Conservation (phyloP, 2,113 vertebrate genomes). For the Rhagologus leucostigma region DNA sequence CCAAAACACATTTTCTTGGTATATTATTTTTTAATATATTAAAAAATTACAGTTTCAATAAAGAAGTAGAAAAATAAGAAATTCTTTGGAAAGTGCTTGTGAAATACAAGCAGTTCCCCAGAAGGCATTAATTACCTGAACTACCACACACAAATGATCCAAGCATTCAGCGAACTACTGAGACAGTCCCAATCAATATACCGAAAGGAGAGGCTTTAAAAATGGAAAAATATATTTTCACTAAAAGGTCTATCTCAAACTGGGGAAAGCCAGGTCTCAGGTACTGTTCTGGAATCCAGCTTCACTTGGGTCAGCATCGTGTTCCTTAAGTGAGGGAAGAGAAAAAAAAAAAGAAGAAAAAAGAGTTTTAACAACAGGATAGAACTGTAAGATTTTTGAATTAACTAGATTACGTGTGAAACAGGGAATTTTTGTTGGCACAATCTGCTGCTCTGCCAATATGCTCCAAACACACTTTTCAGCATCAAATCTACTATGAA, state of each 20-base stretch:
- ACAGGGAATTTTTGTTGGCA: background rate
- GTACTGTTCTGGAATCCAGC: slow-evolving; percentile 61
- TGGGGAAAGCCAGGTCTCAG: slow-evolving; percentile 12
- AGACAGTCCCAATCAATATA: background rate
- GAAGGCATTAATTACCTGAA: background rate
- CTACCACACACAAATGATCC: background rate
- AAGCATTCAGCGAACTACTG: background rate
- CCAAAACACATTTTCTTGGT: slow-evolving; percentile 1
- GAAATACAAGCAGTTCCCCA: background rate
- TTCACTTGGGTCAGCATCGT: slow-evolving; percentile 80
- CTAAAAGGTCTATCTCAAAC: background rate
- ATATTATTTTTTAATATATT: slow-evolving; percentile 3
- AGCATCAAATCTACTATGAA: background rate
- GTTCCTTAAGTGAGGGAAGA: slow-evolving; percentile 74
- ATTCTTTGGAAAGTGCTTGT: slow-evolving; percentile 22
- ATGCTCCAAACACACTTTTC: background rate
- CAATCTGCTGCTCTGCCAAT: background rate
- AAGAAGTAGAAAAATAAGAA: slow-evolving; percentile 60
- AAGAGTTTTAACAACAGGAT: background rate
- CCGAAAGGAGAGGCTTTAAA: background rate
- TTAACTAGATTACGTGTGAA: background rate
- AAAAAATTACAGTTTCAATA: slow-evolving; percentile 50
- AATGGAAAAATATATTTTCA: background rate
- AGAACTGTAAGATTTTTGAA: background rate
- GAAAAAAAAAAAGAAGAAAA: background rate